A percentile compares a stretch with the other conserved stretches of the same genome.
Conservation (phyloP, 2,888 invertebrate species). For the Eupithecia subfuscata region DNA sequence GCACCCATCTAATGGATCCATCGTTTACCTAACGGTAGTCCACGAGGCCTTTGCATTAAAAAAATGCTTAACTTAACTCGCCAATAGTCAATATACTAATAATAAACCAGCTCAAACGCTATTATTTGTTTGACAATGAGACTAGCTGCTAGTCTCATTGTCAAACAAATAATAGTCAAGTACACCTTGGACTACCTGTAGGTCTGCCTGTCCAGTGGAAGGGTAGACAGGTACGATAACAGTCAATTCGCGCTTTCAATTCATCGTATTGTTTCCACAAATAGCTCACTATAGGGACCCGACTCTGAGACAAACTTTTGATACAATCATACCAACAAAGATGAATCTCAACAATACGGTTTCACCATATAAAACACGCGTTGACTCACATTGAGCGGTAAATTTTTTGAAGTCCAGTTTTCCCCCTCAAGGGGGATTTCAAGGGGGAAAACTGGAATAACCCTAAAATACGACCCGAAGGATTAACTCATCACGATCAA, state of each 20-base stretch:
- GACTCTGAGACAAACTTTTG: background rate
- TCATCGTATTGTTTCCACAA: conserved; percentile 31
- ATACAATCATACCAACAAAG: background rate
- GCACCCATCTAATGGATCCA: background rate
- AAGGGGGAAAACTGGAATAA: too few relatives aligned
- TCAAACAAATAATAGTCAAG: background rate
- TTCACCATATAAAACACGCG: too few relatives aligned
- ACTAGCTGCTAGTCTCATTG: background rate
- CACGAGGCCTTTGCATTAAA: background rate
- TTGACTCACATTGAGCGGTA: background rate
- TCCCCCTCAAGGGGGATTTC: too few relatives aligned
- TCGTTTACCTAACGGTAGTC: background rate
- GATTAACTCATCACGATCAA: background rate
- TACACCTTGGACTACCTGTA: background rate
- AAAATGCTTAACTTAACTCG: too few relatives aligned
- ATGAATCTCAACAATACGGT: background rate
- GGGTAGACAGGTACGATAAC: conserved; percentile 17
- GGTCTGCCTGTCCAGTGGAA: background rate
- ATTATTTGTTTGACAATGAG: background rate
- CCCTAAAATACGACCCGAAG: background rate
- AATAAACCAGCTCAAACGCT: too few relatives aligned
- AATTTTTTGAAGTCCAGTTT: too few relatives aligned
- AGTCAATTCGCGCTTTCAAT: conserved; percentile 23
- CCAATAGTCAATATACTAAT: too few relatives aligned
- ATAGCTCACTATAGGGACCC: conserved; percentile 4